Evolutionary conservation across 2,113 vertebrate species (phyloP).

Genomic region (Tautogolabrus adspersus): DNA sequence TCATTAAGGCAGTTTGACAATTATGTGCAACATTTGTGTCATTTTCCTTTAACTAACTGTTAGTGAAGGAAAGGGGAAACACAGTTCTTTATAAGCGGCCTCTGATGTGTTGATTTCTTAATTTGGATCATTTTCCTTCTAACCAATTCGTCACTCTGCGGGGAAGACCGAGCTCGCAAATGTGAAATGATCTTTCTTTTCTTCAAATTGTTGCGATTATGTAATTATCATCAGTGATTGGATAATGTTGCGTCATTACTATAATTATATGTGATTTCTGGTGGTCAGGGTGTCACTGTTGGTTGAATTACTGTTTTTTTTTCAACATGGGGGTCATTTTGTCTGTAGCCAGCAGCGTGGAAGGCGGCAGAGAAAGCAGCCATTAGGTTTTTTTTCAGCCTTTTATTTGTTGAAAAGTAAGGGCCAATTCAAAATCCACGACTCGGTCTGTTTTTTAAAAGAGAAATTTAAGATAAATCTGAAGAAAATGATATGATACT

Average conservation of each 20-base stretch:
- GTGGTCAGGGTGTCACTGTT: constrained; percentile 67
- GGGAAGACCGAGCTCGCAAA: constrained; percentile 59
- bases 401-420: constrained; percentile 10
- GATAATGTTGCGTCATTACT: constrained; percentile 67
- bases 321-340: constrained; percentile 18
- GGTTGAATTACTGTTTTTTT: neutral
- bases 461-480: neutral
- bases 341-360: neutral
- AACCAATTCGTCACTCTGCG: constrained; percentile 39
- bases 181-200: constrained; percentile 53
- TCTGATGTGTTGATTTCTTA: constrained; percentile 60
- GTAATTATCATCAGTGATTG: constrained; percentile 67
- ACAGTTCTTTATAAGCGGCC: constrained; percentile 34
- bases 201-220: constrained; percentile 73
- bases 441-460: neutral
- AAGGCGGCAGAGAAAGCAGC: neutral
- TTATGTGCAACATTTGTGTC: neutral
- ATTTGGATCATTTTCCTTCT: constrained; percentile 52
- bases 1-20: constrained; percentile 6
- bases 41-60: neutral
- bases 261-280: constrained; percentile 73
- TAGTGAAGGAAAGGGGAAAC: constrained; percentile 3
- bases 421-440: constrained; percentile 19
- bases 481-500: neutral
- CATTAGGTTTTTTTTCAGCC: constrained; percentile 30